Percentiles rank a stretch among this genome's conserved stretches.
Evolutionary conservation across 2,888 invertebrate genomes (phyloP).

Genomic region (Bembecia ichneumoniformis): DNA sequence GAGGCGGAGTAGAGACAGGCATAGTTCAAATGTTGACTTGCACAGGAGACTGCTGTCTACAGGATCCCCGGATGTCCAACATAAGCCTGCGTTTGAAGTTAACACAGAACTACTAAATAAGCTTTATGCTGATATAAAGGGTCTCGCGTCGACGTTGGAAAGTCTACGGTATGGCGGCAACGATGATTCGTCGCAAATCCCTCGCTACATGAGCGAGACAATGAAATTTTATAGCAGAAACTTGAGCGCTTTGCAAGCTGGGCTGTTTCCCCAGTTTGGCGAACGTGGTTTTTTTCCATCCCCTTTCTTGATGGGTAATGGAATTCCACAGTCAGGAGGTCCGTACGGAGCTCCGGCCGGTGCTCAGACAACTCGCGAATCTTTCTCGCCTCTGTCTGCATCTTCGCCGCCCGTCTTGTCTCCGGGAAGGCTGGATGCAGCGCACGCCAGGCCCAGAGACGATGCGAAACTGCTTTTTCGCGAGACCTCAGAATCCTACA

Average conservation of each 20-base stretch:
- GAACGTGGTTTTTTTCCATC: conserved; percentile 58
- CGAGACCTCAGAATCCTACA: conserved; percentile 64
- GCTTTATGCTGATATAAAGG: conserved; percentile 83
- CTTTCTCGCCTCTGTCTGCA: conserved; percentile 61
- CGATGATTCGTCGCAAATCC: conserved; percentile 54
- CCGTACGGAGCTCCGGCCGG: conserved; percentile 55
- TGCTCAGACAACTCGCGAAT: conserved; percentile 54
- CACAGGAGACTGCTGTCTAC: conserved; percentile 68
- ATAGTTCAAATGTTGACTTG: conserved; percentile 71
- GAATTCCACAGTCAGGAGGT: conserved; percentile 40
- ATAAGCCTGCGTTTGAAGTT: conserved; percentile 73
- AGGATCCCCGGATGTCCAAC: conserved; percentile 59
- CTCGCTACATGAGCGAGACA: conserved; percentile 61
- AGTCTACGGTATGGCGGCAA: conserved; percentile 72
- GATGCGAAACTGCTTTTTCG: conserved; percentile 70
- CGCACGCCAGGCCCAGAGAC: conserved; percentile 53
- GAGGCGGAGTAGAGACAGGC: conserved; percentile 76
- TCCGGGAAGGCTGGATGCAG: conserved; percentile 59
- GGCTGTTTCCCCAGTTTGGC: conserved; percentile 53
- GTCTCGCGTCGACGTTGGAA: conserved; percentile 73
- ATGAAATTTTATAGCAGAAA: conserved; percentile 68
- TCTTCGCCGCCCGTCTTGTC: conserved; percentile 65
- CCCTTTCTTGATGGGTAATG: conserved; percentile 58
- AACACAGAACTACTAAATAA: conserved; percentile 88
- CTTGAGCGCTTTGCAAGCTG: conserved; percentile 54